A percentile compares a stretch with the other conserved stretches of the same genome.
Conservation (phyloP, 2,113 vertebrate genomes). For the Coryphaenoides rupestris region DNA sequence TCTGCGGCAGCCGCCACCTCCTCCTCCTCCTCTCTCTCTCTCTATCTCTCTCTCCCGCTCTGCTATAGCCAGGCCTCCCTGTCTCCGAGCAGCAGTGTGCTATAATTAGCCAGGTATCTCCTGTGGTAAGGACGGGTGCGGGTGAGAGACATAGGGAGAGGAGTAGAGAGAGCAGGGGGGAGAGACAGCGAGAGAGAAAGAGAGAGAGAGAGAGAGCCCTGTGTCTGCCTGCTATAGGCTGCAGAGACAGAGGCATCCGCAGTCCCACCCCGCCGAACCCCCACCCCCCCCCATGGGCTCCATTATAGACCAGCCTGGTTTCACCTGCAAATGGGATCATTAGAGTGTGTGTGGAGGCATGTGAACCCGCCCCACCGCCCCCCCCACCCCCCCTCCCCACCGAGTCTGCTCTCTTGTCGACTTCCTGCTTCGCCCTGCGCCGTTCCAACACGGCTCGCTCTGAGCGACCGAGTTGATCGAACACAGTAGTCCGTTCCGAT, state of each 20-base stretch:
- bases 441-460: too few species aligned
- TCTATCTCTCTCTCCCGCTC: too few species aligned
- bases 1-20: too few species aligned
- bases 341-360: slow-evolving; percentile 39
- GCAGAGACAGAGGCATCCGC: slow-evolving; percentile 24
- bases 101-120: slow-evolving; percentile 63
- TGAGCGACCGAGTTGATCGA: too few species aligned
- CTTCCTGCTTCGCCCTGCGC: too few species aligned
- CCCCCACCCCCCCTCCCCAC: too few species aligned
- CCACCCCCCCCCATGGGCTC: neutral
- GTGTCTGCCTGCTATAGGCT: slow-evolving; percentile 38
- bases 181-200: neutral
- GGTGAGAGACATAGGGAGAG: slow-evolving; percentile 21
- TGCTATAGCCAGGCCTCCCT: slow-evolving; percentile 30
- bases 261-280: slow-evolving; percentile 11
- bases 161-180: neutral
- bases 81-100: slow-evolving; percentile 36
- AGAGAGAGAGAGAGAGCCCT: slow-evolving; percentile 14
- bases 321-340: slow-evolving; percentile 58
- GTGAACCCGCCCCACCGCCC: slow-evolving; percentile 26
- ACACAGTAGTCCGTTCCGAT: too few species aligned
- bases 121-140: slow-evolving; percentile 48
- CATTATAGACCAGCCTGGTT: neutral
- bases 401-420: too few species aligned
- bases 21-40: too few species aligned